Base-by-base conservation (phyloP, 2,888 invertebrate species). In the Brachypterus glaber region DNA sequence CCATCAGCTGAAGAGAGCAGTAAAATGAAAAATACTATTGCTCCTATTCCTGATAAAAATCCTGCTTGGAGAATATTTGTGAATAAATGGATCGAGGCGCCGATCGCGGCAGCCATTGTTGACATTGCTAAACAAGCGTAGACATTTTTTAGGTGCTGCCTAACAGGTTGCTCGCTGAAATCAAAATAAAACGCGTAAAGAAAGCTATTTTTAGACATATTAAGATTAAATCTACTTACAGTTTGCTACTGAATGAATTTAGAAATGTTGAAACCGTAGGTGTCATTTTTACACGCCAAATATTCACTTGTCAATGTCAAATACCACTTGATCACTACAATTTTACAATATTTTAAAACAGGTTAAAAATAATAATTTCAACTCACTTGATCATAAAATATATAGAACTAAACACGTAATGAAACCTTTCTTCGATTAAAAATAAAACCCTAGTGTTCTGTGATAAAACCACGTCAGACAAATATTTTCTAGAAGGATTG, bases 111-210 rank as follows among this genome's bases (percentile, higher is more conserved):
- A 17, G 85, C 79, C 42, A 82, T 73, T 50, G 90, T 80, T 3
- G 91, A 85, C 68, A 91, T 73, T 37, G 91, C 83, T 50, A 97
- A 71, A 54, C 90, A 88, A 39, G 85, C 85, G 64, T 97, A 97
- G 8, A 97, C 97, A 82, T 91, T 92, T 68, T 89, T 88, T 57
- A 97, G 72, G 69, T 97, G 97, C 54, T 80, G 76, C 50, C 88
- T 79, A 24, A 95, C 86, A 49, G 83, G 82, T 18, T 82, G 77
- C 65, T 93, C 93, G 63, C 96, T 96, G 62, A 31, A 60, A 60
- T 17, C 31, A n/a, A n/a, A n/a, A n/a, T n/a, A n/a, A n/a, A n/a
- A n/a, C n/a, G n/a, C n/a, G 39, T 39, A 33, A 32, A 33, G 8
- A 2, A 37, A 2, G 12, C 12, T 17, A 2, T 25, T 14, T 16